phyloP scores from a whole-genome alignment of 92 coral and sea anemone genomes.

The Umimayanthus chanpuru region DNA sequence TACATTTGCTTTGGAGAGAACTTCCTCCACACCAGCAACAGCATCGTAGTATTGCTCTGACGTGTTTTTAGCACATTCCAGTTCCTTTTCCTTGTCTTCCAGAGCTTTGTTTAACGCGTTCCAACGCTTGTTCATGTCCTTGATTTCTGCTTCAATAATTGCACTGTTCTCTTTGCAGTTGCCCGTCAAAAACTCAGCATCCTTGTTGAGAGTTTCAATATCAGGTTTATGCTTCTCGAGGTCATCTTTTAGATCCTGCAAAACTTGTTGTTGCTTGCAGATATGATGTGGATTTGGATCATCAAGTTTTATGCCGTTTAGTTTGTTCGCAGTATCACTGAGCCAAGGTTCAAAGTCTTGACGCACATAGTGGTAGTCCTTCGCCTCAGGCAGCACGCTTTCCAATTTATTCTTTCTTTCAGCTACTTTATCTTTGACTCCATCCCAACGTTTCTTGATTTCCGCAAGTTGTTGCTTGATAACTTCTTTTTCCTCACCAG shows the following conservation, averaged over 20 bases:
- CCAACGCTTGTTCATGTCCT: slow-evolving; percentile 76
- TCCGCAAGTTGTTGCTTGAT: slow-evolving; percentile 75
- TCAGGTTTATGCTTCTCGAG: slow-evolving; percentile 81
- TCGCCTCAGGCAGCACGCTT: slow-evolving; percentile 80
- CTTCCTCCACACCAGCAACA: slow-evolving; percentile 69
- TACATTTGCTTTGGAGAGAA: slow-evolving; percentile 68
- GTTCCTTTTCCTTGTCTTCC: slow-evolving; percentile 67
- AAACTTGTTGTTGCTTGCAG: slow-evolving; percentile 66
- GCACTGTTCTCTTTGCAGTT: slow-evolving; percentile 84
- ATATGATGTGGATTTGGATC: slow-evolving; percentile 70
- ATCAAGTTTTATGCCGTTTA: slow-evolving; percentile 62
- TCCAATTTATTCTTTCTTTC: slow-evolving; percentile 64
- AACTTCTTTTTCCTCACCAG: slow-evolving; percentile 76
- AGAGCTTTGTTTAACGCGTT: slow-evolving; percentile 72
- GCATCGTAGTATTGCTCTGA: slow-evolving; percentile 68
- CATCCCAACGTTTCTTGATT: slow-evolving; percentile 85
- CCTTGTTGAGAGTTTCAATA: slow-evolving; percentile 61
- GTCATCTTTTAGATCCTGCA: slow-evolving; percentile 83
- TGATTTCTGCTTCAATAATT: slow-evolving; percentile 81
- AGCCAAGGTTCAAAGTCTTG: slow-evolving; percentile 83
- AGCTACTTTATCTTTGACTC: slow-evolving; percentile 64
- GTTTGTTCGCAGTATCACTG: slow-evolving; percentile 69
- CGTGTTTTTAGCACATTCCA: slow-evolving; percentile 63
- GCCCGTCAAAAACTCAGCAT: slow-evolving; percentile 82
- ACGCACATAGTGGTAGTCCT: slow-evolving; percentile 63